A percentile compares a stretch with the other conserved stretches of the same genome.
phyloP scores from a whole-genome alignment of 2,888 invertebrate genomes.

The Cosmia trapezina region DNA sequence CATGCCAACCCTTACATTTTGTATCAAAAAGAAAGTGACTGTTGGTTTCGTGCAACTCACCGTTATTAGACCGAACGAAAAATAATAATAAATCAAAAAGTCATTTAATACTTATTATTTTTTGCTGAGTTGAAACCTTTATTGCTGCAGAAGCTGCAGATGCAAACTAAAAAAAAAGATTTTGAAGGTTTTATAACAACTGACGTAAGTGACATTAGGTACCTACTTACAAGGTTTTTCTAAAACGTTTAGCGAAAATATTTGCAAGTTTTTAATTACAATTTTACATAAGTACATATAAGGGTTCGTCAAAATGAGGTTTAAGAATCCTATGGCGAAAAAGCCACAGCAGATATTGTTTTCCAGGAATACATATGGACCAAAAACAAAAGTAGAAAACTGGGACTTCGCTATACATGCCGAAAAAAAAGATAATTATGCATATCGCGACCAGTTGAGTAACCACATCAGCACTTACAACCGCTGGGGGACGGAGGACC shows the following conservation, averaged over 20 bases:
- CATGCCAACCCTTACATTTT: too few species aligned
- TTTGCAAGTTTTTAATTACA: not conserved
- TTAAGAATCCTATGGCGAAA: conserved; percentile 80
- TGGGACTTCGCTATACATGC: conserved; percentile 85
- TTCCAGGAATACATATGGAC: conserved; percentile 83
- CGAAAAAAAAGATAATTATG: conserved; percentile 87
- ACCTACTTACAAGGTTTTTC: conserved; percentile 2
- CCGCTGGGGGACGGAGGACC: conserved; percentile 83
- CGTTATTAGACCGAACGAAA: too few species aligned
- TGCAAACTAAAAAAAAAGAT: not conserved
- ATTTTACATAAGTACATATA: not conserved
- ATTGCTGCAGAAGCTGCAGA: too few species aligned
- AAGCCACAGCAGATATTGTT: conserved; percentile 87
- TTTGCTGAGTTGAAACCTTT: too few species aligned
- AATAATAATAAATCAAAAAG: too few species aligned
- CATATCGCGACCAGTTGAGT: conserved; percentile 84
- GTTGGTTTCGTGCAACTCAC: too few species aligned
- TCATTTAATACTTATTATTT: too few species aligned
- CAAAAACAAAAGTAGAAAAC: conserved; percentile 82
- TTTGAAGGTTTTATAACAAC: not conserved
- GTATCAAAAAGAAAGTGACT: too few species aligned
- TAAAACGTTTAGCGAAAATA: not conserved
- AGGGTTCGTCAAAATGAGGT: conserved; percentile 71
- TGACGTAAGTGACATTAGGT: conserved; percentile 14
- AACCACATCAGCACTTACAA: conserved; percentile 88